Evolutionary conservation across 2,797 vertebrate genomes (phyloP), one percentile per base, ranked within the genome.

Genomic region (Xenops minutus): DNA sequence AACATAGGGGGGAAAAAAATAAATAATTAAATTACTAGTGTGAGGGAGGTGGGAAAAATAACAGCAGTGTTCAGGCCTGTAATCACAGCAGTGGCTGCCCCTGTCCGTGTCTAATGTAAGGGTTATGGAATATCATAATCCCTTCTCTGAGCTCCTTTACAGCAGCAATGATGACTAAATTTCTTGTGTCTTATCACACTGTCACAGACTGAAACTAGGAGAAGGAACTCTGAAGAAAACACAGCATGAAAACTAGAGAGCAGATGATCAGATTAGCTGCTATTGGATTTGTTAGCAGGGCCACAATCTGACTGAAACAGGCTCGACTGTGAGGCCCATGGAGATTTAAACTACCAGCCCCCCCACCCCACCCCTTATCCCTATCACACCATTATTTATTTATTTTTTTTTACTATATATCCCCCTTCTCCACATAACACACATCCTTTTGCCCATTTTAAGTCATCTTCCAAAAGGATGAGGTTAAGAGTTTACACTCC

Each of bases 111-210:
- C 98, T 98, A 99, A 99, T 99, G 98, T 98, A 98, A 99, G 98
- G 99, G 99, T 99, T 99, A 98, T 98, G 98, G 98, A 99, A 98
- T 98, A 98, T 98, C 98, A 98, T 99, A 99, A 99, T 99, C 99
- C 98, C 98, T 98, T 98, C 98, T 97, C 98, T 98, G 98, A 99
- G 98, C 98, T 98, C 97, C 98, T 98, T 98, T 97, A 95, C 98
- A 97, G 97, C 82, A 97, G 98, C 98, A 98, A 98, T 99, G 99
- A 99, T 99, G 99, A 99, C 99, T 99, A 99, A 98, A 99, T 99
- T 99, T 99, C 98, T 98, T 99, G 98, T 99, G 99, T 99, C 99
- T 99, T 99, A 99, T 99, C 99, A 98, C 99, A 99, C 98, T 98
- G 98, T 99, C 98, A 98, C 99, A 99, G 99, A 98, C 99, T 99